phyloP scores from a whole-genome alignment of 2,113 vertebrate genomes.

The Orthochromis indermauri region DNA sequence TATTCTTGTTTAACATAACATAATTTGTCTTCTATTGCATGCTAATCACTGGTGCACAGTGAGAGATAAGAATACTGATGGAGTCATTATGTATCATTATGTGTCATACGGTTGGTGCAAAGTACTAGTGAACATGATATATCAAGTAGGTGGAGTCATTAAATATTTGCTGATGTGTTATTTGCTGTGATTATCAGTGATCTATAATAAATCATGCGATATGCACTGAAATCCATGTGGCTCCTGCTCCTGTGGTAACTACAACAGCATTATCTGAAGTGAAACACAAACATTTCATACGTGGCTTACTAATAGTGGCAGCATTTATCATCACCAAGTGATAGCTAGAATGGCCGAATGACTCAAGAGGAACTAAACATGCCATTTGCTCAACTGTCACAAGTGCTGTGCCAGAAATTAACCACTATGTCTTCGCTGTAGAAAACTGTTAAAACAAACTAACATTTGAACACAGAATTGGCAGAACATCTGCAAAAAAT shows the following conservation, averaged over 20 bases:
- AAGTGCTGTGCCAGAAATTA: background rate
- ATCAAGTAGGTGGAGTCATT: background rate
- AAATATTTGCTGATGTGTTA: background rate
- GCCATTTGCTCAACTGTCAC: background rate
- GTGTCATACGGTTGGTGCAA: background rate
- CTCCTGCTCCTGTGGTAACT: background rate
- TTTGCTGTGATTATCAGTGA: background rate
- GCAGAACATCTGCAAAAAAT: background rate
- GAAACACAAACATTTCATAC: background rate
- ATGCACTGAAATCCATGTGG: background rate
- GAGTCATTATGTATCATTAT: background rate
- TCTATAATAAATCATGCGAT: background rate
- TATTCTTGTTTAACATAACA: background rate
- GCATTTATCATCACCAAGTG: background rate
- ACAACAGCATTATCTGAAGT: background rate
- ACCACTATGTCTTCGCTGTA: accelerated
- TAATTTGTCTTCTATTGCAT: background rate
- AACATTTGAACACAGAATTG: background rate
- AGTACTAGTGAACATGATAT: background rate
- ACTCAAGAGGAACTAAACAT: background rate
- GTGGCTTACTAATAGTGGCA: background rate
- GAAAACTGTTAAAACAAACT: background rate
- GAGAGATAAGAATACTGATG: background rate
- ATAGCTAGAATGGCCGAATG: background rate
- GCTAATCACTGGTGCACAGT: background rate